Conservation (phyloP, 1,140 invertebrate species). For the Trichonephila clavata region DNA sequence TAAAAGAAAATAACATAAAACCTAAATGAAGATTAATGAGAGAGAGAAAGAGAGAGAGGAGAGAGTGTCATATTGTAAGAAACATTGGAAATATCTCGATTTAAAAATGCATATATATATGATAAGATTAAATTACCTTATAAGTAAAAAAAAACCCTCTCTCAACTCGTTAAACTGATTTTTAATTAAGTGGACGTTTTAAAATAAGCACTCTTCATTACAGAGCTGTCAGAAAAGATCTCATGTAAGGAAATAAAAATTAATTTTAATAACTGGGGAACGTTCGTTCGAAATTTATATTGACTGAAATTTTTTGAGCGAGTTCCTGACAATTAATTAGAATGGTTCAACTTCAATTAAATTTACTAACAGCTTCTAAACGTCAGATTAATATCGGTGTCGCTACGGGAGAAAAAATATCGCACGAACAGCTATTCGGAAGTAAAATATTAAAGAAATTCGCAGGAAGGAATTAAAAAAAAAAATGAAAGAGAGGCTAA, state of each 20-base stretch:
- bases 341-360: conserved; percentile 63
- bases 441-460: conserved; percentile 44
- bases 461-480: neutral
- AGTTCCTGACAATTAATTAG: conserved; percentile 36
- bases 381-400: conserved; percentile 54
- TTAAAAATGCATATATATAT: neutral
- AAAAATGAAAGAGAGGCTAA: neutral
- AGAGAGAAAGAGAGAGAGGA: too few species aligned
- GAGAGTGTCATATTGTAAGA: neutral
- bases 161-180: neutral
- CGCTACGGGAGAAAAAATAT: neutral
- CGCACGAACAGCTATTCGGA: neutral
- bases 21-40: neutral
- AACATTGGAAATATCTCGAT: neutral
- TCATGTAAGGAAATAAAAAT: neutral
- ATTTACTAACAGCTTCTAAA: conserved; percentile 49
- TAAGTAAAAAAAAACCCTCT: neutral
- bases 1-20: neutral
- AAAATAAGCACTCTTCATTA: conserved; percentile 5
- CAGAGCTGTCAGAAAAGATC: neutral
- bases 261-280: conserved; percentile 25
- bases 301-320: neutral
- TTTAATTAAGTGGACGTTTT: neutral
- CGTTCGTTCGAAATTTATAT: conserved; percentile 32
- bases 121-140: neutral